Evolutionary conservation across 2,113 vertebrate genomes (phyloP), one percentile per base, ranked within the genome.

Genomic region (Condylura cristata): DNA sequence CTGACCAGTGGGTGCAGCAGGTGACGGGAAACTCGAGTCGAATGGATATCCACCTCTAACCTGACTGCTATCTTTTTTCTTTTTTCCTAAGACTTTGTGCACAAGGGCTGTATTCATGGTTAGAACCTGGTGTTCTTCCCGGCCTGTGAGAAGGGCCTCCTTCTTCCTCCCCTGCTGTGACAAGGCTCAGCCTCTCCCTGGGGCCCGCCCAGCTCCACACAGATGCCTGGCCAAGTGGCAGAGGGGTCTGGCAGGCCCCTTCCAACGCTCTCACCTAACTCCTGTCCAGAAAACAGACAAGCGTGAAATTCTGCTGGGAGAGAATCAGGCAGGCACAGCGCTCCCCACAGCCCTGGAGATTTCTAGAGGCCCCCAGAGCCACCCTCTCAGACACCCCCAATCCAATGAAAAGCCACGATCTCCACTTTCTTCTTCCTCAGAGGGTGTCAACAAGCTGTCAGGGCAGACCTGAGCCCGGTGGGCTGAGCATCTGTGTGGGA

Each of bases 201-300:
- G 18, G n/a, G 12, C 60, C 93, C 94, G 84, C 95, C 84, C 79
- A 83, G 10, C 48, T 66, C 66, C 34, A 71, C 37, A 85, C 82
- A 37, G 16, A 32, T 6, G 82, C 22, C 8, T 74, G 95, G 94
- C 30, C 48, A 51, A 96, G 78, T 78, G 80, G 70, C 68, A 37
- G 83, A 76, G 41, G 63, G 51, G n/a, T 94, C 89, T 75, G 70
- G 78, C 8, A 71, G 46, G 34, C 89, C 39, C 30, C 12, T 32
- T 84, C 76, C 93, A 87, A 88, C 20, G n/a, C 28, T 86, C 71
- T 94, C 75, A 87, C 78, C 91, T 89, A 37, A 51, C 48, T 84
- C 37, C 8, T 78, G 90, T 95, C 96, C 93, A 95, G 37, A 74
- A 76, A 74, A 94, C 53, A 93, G 58, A 89, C 80, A 95, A 79